Conservation (phyloP, 2,797 vertebrate genomes). For the Phyllotis vaccarum region DNA sequence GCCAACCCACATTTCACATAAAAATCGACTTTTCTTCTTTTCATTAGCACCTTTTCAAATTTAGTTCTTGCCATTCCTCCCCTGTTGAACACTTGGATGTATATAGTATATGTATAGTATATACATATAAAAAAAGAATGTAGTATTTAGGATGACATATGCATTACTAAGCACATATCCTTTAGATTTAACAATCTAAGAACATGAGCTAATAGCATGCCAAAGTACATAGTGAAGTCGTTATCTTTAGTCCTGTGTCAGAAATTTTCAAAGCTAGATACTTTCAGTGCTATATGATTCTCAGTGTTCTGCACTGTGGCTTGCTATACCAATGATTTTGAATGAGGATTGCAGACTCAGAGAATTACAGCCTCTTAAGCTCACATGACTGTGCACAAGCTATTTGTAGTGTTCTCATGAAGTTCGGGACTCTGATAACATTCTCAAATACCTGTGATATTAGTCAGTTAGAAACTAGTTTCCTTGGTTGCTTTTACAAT, state of each 20-base stretch:
- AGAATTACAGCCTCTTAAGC: not conserved
- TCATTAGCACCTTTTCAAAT: not conserved
- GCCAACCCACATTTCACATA: too few relatives aligned
- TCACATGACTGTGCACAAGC: not conserved
- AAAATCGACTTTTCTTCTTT: not conserved
- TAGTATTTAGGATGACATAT: not conserved
- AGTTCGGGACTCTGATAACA: not conserved
- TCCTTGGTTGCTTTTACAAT: not conserved
- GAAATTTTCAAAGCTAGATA: not conserved
- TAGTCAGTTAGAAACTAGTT: not conserved
- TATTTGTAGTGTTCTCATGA: not conserved
- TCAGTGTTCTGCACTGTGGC: not conserved
- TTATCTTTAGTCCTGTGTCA: not conserved
- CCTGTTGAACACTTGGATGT: not conserved
- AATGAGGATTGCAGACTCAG: not conserved
- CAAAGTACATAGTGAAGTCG: not conserved
- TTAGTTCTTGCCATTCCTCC: not conserved
- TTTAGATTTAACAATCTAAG: not conserved
- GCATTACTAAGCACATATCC: not conserved
- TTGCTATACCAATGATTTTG: not conserved
- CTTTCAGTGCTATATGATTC: not conserved
- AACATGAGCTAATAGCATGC: not conserved
- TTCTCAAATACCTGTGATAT: not conserved
- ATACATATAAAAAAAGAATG: rapidly evolving
- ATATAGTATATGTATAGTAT: not conserved